Conservation (phyloP, 2,888 invertebrate species). For the Periphyllus acericola region DNA sequence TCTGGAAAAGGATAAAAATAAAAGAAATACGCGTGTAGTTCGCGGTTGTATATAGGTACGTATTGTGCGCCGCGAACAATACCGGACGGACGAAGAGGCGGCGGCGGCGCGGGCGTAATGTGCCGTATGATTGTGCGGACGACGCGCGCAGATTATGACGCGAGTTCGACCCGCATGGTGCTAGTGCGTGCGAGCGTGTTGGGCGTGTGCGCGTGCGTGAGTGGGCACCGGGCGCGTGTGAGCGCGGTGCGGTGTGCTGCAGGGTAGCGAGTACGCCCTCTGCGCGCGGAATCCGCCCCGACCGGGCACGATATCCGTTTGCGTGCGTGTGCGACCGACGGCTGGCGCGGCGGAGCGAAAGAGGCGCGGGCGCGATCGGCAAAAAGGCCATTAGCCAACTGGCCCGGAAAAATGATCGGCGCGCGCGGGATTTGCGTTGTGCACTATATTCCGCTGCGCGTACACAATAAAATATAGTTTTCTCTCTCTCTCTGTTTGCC, state of each 20-base stretch:
- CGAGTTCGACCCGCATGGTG: slow-evolving; percentile 25
- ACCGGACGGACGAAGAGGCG: neutral
- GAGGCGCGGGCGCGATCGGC: neutral
- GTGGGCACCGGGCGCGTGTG: no score
- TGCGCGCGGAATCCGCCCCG: neutral
- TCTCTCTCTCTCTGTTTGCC: neutral
- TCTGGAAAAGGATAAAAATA: no score
- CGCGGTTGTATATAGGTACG: neutral
- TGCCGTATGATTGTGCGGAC: slow-evolving; percentile 50
- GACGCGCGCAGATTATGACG: slow-evolving; percentile 39
- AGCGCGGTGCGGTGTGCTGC: neutral
- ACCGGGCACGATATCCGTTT: neutral
- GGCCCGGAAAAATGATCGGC: slow-evolving; percentile 71
- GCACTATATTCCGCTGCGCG: neutral
- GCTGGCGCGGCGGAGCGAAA: neutral
- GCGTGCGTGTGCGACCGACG: neutral
- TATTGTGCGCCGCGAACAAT: neutral
- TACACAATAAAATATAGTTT: no score
- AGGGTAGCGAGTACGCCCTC: neutral
- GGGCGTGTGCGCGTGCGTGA: neutral
- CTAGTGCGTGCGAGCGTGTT: slow-evolving; percentile 13
- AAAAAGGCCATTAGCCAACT: slow-evolving; percentile 71
- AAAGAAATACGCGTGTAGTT: no score
- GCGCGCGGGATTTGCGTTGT: slow-evolving; percentile 65
- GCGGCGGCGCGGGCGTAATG: slow-evolving; percentile 32